These are phyloP conservation scores for Macquaria ambigua DNA, from an alignment of 2,113 vertebrate genomes.

Conservation along the genomic window DNA sequence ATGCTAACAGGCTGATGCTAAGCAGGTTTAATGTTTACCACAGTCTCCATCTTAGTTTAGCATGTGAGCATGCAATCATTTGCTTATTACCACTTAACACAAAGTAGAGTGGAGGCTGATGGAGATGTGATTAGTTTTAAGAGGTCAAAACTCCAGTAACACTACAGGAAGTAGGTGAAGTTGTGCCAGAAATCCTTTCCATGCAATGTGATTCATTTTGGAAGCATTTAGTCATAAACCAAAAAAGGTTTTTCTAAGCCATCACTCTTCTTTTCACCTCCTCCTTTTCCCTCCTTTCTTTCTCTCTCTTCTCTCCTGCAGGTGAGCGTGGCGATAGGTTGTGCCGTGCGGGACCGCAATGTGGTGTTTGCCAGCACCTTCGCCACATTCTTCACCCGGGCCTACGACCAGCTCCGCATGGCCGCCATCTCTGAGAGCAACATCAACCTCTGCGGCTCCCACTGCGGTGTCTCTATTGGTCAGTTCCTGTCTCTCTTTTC, in stretches of 20 bases:
- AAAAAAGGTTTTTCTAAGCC: not conserved
- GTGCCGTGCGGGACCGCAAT: conserved; percentile 89
- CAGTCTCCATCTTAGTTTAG: not conserved
- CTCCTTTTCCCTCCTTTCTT: not conserved
- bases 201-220: too few species aligned
- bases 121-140: not conserved
- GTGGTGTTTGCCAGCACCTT: conserved; percentile 94
- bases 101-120: not conserved
- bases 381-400: conserved; percentile 91
- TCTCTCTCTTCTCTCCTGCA: conserved; percentile 16
- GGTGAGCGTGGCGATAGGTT: conserved; percentile 93
- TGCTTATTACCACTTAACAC: not conserved
- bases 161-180: too few species aligned
- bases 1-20: not conserved
- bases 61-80: not conserved
- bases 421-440: conserved; percentile 96
- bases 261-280: too few species aligned
- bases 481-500: conserved; percentile 65
- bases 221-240: too few species aligned
- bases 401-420: conserved; percentile 96
- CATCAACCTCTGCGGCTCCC: conserved; percentile 94
- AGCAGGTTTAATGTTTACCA: not conserved
- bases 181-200: too few species aligned
- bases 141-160: not conserved
- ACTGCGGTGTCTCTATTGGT: conserved; percentile 96